Base-by-base conservation (phyloP, 2,797 vertebrate genomes). In the Meda fulgida region DNA sequence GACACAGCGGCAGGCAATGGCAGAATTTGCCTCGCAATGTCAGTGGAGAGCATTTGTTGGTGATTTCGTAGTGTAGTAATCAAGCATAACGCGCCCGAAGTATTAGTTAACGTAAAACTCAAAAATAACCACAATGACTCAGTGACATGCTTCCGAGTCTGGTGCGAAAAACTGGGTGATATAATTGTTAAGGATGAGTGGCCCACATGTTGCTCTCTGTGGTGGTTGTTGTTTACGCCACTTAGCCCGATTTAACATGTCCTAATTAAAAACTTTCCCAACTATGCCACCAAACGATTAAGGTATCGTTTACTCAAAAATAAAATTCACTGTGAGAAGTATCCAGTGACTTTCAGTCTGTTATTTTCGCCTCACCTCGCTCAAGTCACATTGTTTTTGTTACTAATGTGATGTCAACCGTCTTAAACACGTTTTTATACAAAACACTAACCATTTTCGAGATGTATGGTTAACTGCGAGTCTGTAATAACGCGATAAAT, bases 151-250 rank as follows among this genome's bases (percentile, higher is more conserved):
- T 63, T 65, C 3, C 10, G 34, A 46, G 66, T 11, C 1, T 13
- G 34, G 16, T 29, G 29, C 0, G 34, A 31, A 38, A 34, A 55
- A 55, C 2, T 51, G 43, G 11, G 13, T 36, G 43, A 80, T n/a
- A 46, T 2, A n/a, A 29, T 16, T 26, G 5, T 66, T 9, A 18
- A 38, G 36, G 10, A 7, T 60, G 36, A 7, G 43, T 84, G 48
- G 26, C 65, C 26, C 83, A 84, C 75, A 78, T 84, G 83, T 84
- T 78, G 83, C 83, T 78, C 19, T 60, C 16, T 26, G 43, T 19
- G 19, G 75, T 36, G 19, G 75, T 36, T 34, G 51, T 29, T 31
- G 79, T 84, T 81, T 60, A 55, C 26, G 65, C 10, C 18, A 77
- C 53, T 21, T 26, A 19, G 48, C 10, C n/a, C 26, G 60, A 67